phyloP scores from a whole-genome alignment of 2,113 vertebrate genomes.

The Bostrychus sinensis region DNA sequence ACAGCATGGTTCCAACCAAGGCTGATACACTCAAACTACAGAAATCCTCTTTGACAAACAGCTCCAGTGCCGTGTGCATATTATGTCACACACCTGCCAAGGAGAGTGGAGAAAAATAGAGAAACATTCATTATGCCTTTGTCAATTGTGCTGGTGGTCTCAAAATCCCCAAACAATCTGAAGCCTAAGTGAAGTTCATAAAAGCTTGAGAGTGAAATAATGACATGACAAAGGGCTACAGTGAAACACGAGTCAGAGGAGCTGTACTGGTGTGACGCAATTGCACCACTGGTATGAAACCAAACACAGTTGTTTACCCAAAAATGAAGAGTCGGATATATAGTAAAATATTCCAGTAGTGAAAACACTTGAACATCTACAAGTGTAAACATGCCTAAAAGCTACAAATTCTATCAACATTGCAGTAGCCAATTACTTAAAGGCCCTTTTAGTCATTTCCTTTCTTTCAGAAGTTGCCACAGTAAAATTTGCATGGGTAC shows the following conservation, averaged over 20 bases:
- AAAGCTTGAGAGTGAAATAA: slow-evolving; percentile 70
- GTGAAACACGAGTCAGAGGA: slow-evolving; percentile 58
- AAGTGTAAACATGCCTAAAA: not conserved
- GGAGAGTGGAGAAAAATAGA: slow-evolving; percentile 28
- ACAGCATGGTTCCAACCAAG: slow-evolving; percentile 11
- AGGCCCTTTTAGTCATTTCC: not conserved
- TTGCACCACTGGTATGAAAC: slow-evolving; percentile 4
- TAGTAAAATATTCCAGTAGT: not conserved
- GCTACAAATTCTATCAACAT: too few species aligned
- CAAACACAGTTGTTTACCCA: slow-evolving; percentile 1
- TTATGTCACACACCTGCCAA: slow-evolving; percentile 28
- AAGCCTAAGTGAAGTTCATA: slow-evolving; percentile 50
- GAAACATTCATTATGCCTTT: slow-evolving; percentile 49
- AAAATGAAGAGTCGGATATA: too few species aligned
- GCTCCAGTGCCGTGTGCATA: slow-evolving; percentile 21
- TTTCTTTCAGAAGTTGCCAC: not conserved
- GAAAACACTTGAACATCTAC: not conserved
- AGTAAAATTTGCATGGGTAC: too few species aligned
- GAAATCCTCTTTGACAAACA: not conserved
- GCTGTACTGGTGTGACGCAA: slow-evolving; percentile 18
- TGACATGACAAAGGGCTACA: slow-evolving; percentile 56
- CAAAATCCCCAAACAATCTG: slow-evolving; percentile 77
- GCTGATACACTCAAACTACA: slow-evolving; percentile 22
- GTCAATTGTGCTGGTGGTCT: slow-evolving; percentile 66
- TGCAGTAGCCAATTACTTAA: not conserved